Evolutionary conservation across 1,140 invertebrate genomes (phyloP).

Genomic region (Ostrea edulis): DNA sequence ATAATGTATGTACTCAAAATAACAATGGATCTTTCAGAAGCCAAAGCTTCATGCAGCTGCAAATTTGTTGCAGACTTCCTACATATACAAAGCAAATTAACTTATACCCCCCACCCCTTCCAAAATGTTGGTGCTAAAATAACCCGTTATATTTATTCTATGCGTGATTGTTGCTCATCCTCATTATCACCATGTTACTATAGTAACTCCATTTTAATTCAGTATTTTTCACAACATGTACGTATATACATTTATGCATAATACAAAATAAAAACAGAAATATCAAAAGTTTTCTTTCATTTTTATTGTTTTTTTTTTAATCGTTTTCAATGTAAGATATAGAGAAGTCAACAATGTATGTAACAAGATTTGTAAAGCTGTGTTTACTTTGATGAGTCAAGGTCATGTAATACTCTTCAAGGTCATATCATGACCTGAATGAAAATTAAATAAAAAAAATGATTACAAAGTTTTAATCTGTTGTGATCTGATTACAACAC

Average conservation of each 20-base stretch:
- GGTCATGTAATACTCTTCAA: constrained; percentile 11
- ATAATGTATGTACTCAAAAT: background rate
- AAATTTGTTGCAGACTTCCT: no score
- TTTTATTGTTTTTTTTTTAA: constrained; percentile 29
- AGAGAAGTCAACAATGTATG: constrained; percentile 18
- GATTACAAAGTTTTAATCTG: background rate
- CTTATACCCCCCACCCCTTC: no score
- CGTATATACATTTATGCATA: no score
- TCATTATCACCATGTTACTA: background rate
- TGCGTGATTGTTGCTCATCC: background rate
- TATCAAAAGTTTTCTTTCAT: background rate
- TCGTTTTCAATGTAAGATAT: background rate
- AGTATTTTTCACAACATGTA: background rate
- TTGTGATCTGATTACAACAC: background rate
- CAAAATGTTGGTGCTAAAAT: no score
- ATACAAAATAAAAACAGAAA: background rate
- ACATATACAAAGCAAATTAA: no score
- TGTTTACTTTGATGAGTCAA: constrained; percentile 24
- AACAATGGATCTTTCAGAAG: no score
- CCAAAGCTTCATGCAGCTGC: no score
- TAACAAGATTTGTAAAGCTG: constrained; percentile 27
- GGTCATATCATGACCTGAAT: background rate
- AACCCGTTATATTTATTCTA: no score
- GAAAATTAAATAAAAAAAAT: background rate
- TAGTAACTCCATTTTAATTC: background rate